Base-by-base conservation (phyloP, 2,113 vertebrate species). In the Xiphophorus hellerii region DNA sequence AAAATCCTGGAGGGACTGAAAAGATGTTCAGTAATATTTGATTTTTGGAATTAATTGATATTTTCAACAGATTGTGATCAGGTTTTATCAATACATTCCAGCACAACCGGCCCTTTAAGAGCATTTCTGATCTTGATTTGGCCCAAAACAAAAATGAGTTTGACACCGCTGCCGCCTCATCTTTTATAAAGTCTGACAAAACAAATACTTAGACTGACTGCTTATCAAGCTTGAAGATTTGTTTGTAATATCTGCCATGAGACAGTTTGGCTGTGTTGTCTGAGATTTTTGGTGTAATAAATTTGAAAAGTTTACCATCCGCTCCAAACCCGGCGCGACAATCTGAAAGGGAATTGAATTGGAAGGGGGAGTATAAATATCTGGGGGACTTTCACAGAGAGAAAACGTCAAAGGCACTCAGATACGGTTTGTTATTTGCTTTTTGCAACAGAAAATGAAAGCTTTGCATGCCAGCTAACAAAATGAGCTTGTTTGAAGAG, bases 341-440 rank as follows among this genome's bases (percentile, higher is more conserved):
- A 75, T 89, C 74, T 86, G 79, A 88, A 75, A 82, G 48, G 73
- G 48, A 80, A 71, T 63, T 74, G 37, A 86, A 76, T 70, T 48
- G 13, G 66, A 83, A 81, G 69, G 29, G 73, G 75, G 75, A 62
- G 64, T 81, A 77, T 73, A 86, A 82, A 82, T 86, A 72, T 80
- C 66, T 74, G 44, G 61, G 31, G 31, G 73, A 71, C 80, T 83
- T 75, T 71, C 48, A 66, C 64, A 29, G 58, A 84, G 61, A 67
- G 73, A 31, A 78, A 77, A 74, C 66, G 63, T 87, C 67, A 87
- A 61, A 68, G 61, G 73, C 73, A 68, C 64, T 73, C 22, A 67
- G 67, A 77, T 37, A 79, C 74, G 6, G 76, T 87, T 84, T 85
- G 42, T 71, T 22, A 80, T 87, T 78, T 86, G 67, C 58, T 61